Evolutionary conservation across 1,140 invertebrate genomes (phyloP).

Genomic region (Drosophila aff.): DNA sequence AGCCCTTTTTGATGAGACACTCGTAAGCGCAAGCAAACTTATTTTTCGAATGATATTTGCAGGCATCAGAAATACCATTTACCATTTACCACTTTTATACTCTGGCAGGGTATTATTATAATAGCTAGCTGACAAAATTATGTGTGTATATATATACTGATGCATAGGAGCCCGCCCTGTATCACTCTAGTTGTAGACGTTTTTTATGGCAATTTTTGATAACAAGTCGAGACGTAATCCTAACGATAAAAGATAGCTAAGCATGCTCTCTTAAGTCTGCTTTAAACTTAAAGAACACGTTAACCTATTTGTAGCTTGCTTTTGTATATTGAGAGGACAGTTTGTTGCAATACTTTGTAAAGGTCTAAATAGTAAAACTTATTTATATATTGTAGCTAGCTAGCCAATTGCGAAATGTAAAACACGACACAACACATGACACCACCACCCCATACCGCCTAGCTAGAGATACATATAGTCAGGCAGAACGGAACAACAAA

Average conservation of each 20-base stretch:
- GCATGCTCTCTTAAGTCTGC: conserved; percentile 61
- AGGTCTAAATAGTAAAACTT: conserved; percentile 71
- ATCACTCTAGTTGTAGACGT: conserved; percentile 63
- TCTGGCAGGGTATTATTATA: conserved; percentile 14
- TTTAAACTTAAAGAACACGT: conserved; percentile 72
- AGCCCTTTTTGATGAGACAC: conserved; percentile 25
- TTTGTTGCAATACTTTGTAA: conserved; percentile 81
- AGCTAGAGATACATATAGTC: conserved; percentile 16
- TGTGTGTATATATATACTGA: conserved; percentile 19
- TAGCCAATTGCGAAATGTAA: conserved; percentile 67
- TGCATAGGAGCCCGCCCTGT: conserved; percentile 5
- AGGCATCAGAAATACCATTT: conserved; percentile 37
- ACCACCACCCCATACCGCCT: conserved; percentile 13
- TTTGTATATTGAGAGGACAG: conserved; percentile 55
- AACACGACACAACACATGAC: conserved; percentile 11
- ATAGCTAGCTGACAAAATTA: conserved; percentile 1
- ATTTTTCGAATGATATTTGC: conserved; percentile 67
- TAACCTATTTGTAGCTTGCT: conserved; percentile 78
- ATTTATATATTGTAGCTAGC: conserved; percentile 74
- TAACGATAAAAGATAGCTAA: conserved; percentile 65
- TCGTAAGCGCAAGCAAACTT: conserved; percentile 23
- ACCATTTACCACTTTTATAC: conserved; percentile 24
- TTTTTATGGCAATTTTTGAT: conserved; percentile 75
- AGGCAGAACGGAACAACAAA: conserved; percentile 19
- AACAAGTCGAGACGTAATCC: conserved; percentile 58